Conservation (phyloP, 2,888 invertebrate genomes). For the Dynastes maya region DNA sequence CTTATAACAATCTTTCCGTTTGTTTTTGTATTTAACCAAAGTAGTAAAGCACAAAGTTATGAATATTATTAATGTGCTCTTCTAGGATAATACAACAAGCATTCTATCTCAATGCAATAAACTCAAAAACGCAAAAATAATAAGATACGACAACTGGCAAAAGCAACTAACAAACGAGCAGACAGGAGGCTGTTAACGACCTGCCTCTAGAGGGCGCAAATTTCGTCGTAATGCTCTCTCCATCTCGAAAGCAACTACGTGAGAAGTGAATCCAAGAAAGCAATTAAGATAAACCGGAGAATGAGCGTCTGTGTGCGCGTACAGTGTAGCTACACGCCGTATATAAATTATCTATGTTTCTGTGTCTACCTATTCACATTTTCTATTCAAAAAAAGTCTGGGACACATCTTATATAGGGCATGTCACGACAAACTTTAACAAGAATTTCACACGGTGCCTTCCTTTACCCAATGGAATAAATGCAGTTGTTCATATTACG, state of each 20-base stretch:
- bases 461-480: no score
- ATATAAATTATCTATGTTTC: not conserved
- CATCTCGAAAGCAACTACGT: slow-evolving; percentile 24
- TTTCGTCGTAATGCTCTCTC: slow-evolving; percentile 4
- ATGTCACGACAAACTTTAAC: no score
- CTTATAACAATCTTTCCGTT: no score
- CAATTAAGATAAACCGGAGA: slow-evolving; percentile 41
- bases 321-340: not conserved
- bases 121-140: not conserved
- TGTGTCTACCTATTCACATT: slow-evolving; percentile 17
- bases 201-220: not conserved
- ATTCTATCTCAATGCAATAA: slow-evolving; percentile 2
- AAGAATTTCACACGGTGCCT: no score
- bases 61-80: no score
- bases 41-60: no score
- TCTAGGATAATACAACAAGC: not conserved
- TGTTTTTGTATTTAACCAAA: no score
- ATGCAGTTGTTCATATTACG: no score
- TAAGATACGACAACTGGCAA: not conserved
- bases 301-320: not conserved
- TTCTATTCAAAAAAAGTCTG: slow-evolving; percentile 18
- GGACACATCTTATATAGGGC: no score
- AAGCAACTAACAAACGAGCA: not conserved
- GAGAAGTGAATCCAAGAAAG: slow-evolving; percentile 42
- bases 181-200: slow-evolving; percentile 3